phyloP scores from a whole-genome alignment of 2,797 vertebrate species.

The Lates japonicus region DNA sequence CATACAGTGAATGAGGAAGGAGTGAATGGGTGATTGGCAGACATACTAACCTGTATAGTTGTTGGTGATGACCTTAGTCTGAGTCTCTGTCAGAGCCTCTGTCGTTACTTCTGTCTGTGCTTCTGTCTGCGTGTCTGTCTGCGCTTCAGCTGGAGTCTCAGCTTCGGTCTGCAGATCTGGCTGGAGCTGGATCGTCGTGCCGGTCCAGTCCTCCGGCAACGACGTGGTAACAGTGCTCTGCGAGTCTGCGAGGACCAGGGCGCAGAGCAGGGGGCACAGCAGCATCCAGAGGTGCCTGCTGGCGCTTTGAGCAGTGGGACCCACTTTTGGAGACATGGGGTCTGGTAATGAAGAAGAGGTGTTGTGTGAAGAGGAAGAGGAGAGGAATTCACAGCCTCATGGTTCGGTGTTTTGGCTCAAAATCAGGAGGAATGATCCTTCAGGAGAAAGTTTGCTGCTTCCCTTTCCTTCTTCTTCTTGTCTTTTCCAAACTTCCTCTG shows the following conservation, averaged over 20 bases:
- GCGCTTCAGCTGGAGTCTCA: conserved; percentile 24
- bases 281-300: conserved; percentile 48
- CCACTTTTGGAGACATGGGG: conserved; percentile 57
- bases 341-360: conserved; percentile 19
- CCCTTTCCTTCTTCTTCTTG: background rate
- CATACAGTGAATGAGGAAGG: background rate
- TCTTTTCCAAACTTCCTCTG: background rate
- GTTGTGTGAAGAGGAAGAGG: conserved; percentile 10
- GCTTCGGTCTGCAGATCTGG: conserved; percentile 76
- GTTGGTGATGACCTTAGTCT: conserved; percentile 60
- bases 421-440: conserved; percentile 20
- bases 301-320: background rate
- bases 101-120: background rate
- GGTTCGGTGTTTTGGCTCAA: background rate
- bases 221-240: background rate
- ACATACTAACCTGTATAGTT: conserved; percentile 78
- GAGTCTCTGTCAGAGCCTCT: conserved; percentile 30
- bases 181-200: conserved; percentile 52
- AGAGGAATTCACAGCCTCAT: conserved; percentile 57
- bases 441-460: conserved; percentile 43
- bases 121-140: conserved; percentile 38
- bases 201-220: conserved; percentile 44
- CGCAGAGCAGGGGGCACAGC: conserved; percentile 61
- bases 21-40: too few species aligned
- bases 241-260: conserved; percentile 39